A percentile compares a stretch with the other conserved stretches of the same genome.
Evolutionary conservation across 1,140 invertebrate species (phyloP).

Genomic region (Sycobia sp.): DNA sequence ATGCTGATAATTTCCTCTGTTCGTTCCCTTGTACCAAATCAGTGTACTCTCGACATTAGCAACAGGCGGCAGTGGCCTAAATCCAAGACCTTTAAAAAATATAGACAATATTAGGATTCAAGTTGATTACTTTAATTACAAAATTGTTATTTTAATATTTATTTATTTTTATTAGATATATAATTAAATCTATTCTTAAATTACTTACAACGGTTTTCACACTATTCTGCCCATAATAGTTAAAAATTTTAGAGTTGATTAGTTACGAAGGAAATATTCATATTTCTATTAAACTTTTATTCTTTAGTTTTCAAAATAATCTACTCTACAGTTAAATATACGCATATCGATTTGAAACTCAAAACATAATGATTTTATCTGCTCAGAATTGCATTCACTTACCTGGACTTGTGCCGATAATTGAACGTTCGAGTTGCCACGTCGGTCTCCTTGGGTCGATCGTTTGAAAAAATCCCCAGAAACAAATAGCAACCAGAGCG

Average conservation of each 20-base stretch:
- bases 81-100: slow-evolving; percentile 77
- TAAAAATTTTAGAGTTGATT: no score
- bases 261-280: no score
- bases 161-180: neutral
- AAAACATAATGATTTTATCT: no score
- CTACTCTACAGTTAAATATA: no score
- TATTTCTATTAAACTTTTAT: no score
- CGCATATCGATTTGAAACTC: no score
- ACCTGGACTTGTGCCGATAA: slow-evolving; percentile 92
- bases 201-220: slow-evolving; percentile 14
- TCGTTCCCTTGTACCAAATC: slow-evolving; percentile 86
- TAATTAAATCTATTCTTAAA: slow-evolving; percentile 13
- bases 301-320: no score
- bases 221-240: no score
- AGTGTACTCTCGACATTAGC: slow-evolving; percentile 89
- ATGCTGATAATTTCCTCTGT: slow-evolving; percentile 73
- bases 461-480: slow-evolving; percentile 91
- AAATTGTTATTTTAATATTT: no score
- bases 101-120: no score
- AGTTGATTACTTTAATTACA: slow-evolving; percentile 1
- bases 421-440: slow-evolving; percentile 79
- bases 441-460: slow-evolving; percentile 85
- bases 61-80: slow-evolving; percentile 82
- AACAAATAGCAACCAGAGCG: slow-evolving; percentile 85
- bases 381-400: slow-evolving; percentile 35